These are phyloP conservation scores for Bradypodion pumilum DNA, from an alignment of 2,797 vertebrate species.

Conservation along the genomic window DNA sequence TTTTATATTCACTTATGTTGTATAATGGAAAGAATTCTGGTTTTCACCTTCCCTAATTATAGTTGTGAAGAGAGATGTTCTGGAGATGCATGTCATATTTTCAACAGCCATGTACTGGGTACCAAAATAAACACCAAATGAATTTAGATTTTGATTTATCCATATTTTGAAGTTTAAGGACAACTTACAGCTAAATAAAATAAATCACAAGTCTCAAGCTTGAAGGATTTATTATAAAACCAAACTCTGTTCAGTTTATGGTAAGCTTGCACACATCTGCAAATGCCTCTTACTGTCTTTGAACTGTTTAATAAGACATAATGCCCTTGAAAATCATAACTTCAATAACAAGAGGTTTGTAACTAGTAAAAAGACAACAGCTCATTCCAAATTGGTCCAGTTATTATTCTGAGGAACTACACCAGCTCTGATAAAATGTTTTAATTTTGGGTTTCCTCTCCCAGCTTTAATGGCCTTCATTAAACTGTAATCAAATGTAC, in stretches of 20 bases:
- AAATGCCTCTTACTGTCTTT: neutral
- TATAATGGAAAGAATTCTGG: neutral
- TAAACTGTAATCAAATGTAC: constrained; percentile 21
- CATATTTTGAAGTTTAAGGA: neutral
- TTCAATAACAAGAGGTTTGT: neutral
- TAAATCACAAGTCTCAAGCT: neutral
- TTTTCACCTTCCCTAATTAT: neutral
- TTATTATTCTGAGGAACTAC: constrained; percentile 9
- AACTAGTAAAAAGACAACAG: neutral
- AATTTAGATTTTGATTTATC: neutral
- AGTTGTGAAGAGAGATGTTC: neutral
- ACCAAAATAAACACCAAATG: neutral
- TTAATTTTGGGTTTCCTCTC: constrained; percentile 31
- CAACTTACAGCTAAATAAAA: neutral
- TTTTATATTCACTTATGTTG: neutral
- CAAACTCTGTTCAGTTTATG: neutral
- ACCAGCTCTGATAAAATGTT: constrained; percentile 4
- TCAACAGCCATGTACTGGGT: neutral
- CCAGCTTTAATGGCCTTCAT: neutral
- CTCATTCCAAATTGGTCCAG: neutral
- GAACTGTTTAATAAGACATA: neutral
- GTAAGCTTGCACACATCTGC: neutral
- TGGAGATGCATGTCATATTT: neutral
- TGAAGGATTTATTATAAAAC: neutral
- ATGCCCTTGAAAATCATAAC: neutral